phyloP scores from a whole-genome alignment of 2,797 vertebrate species.

The Tragelaphus eurycerus region DNA sequence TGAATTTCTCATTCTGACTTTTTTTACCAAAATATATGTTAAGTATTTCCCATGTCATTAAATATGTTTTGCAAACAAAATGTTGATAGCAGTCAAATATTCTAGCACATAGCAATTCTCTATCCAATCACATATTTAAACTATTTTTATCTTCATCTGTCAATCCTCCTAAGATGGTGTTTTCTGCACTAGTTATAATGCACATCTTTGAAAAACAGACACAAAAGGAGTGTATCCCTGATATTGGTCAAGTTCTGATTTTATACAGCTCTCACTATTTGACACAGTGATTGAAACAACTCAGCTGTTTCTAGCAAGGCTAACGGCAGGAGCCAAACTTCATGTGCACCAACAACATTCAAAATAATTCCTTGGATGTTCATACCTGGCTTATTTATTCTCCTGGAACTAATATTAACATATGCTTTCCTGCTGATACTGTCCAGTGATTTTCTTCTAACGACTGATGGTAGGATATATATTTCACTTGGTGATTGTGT shows the following conservation, averaged over 20 bases:
- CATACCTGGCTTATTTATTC: constrained; percentile 28
- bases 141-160: neutral
- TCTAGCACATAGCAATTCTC: neutral
- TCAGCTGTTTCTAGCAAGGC: neutral
- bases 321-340: neutral
- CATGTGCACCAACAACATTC: neutral
- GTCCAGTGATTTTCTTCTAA: constrained; percentile 37
- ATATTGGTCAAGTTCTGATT: neutral
- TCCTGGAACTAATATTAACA: constrained; percentile 33
- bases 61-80: constrained; percentile 18
- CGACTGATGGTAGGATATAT: neutral
- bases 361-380: neutral
- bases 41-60: neutral
- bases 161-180: neutral
- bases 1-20: neutral
- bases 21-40: neutral
- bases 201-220: neutral
- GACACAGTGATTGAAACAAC: neutral
- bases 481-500: neutral
- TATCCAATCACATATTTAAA: neutral
- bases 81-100: neutral
- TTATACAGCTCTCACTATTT: neutral
- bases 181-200: neutral
- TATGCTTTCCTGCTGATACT: constrained; percentile 2
- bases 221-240: neutral